phyloP scores from a whole-genome alignment of 2,113 vertebrate genomes.

The Lucifuga dentata region DNA sequence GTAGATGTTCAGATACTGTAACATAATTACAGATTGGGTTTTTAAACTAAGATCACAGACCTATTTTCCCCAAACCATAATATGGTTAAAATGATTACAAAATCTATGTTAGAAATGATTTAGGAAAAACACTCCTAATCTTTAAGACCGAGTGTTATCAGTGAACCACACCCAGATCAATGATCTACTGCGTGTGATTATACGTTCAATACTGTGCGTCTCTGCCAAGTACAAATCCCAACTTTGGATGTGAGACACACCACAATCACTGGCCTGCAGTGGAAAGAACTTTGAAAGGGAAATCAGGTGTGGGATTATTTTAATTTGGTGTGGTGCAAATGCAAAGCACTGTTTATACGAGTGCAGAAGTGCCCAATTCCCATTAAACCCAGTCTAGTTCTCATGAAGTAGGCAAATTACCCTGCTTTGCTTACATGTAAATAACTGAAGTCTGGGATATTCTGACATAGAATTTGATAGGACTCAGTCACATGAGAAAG shows the following conservation, averaged over 20 bases:
- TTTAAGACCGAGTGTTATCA: too few relatives aligned
- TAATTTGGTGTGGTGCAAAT: constrained; percentile 40
- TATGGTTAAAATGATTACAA: too few relatives aligned
- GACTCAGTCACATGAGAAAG: neutral
- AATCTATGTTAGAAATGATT: too few relatives aligned
- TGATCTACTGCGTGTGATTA: too few relatives aligned
- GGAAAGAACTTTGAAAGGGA: constrained; percentile 57
- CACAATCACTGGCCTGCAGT: constrained; percentile 29
- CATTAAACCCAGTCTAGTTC: constrained; percentile 7
- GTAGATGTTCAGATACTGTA: neutral
- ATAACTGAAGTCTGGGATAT: constrained; percentile 1
- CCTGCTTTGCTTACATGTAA: constrained; percentile 52
- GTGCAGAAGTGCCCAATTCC: constrained; percentile 6
- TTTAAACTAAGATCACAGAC: too few relatives aligned
- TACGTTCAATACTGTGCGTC: neutral
- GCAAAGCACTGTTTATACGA: constrained; percentile 55
- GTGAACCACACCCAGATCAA: neutral
- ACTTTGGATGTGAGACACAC: constrained; percentile 26
- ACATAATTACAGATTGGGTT: neutral
- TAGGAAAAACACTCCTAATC: too few relatives aligned
- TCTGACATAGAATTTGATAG: constrained; percentile 20
- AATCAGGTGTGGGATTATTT: constrained; percentile 45
- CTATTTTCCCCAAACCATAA: too few relatives aligned
- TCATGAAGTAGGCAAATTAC: constrained; percentile 52
- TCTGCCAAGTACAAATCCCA: constrained; percentile 3